Base-by-base conservation (phyloP, 2,797 vertebrate species). In the Trichosurus vulpecula region DNA sequence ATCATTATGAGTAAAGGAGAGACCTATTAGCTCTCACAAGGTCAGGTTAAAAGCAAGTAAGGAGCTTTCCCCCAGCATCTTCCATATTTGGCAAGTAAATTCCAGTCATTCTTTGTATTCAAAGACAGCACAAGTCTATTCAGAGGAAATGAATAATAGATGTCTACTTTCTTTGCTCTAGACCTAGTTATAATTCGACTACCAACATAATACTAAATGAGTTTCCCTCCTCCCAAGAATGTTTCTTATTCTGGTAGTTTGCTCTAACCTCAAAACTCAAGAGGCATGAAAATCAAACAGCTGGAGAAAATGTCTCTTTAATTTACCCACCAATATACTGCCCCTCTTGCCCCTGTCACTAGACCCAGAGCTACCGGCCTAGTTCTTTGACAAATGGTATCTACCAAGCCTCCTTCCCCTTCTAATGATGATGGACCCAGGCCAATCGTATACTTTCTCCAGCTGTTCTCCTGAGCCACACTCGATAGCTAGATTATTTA, bases 61-160 rank as follows among this genome's bases (percentile, higher is more conserved):
- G 96, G 97, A 56, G 61, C 96, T 97, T 96, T 58, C 92, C 14
- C 92, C 19, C 55, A 96, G 89, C 81, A 96, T 95, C 92, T 96
- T 93, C 22, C 92, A 95, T 74, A 94, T 96, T 96, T 92, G 92
- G 93, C 91, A 95, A 96, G 96, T 96, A 96, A 98, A 98, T 97
- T 97, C 96, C 96, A 97, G 97, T 94, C 92, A 94, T 97, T 96
- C 93, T 97, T 97, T 98, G 97, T 97, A 94, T 97, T 97, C 97
- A 95, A 94, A 98, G 97, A 97, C 97, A 98, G 97, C 96, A 97
- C 97, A 96, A 95, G 81, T 97, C 97, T 96, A 89, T 97, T 97
- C 97, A 96, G 97, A 97, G 93, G 61, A 94, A 97, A 98, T 98
- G 97, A 98, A 98, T 98, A 98, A 98, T 98, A 98, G 96, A 98